Conservation (phyloP, 2,797 vertebrate species). For the Decapterus maruadsi region DNA sequence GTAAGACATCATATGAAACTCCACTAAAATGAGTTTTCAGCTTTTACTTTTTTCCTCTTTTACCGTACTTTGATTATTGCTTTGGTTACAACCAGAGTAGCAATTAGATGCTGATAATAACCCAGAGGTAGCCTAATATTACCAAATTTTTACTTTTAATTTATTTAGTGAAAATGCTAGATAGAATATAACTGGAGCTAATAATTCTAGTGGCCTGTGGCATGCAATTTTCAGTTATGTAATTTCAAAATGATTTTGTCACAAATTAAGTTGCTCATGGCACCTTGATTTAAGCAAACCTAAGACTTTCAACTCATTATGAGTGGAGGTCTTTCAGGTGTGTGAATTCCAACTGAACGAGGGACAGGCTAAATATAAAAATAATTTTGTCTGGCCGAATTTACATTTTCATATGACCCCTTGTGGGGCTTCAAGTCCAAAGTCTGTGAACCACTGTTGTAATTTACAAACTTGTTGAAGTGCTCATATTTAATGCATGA, state of each 20-base stretch:
- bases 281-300: neutral
- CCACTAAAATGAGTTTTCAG: neutral
- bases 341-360: neutral
- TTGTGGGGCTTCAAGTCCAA: neutral
- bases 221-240: neutral
- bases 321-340: neutral
- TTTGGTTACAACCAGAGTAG: neutral
- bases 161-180: neutral
- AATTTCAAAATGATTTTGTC: neutral
- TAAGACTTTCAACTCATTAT: neutral
- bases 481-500: slow-evolving; percentile 18
- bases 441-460: neutral
- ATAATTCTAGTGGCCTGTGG: neutral
- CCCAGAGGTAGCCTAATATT: neutral
- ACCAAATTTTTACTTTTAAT: neutral
- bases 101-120: neutral
- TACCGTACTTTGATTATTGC: neutral
- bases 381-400: neutral
- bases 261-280: neutral
- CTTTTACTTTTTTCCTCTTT: neutral
- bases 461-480: neutral
- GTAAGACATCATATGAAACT: neutral
- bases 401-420: neutral
- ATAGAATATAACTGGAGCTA: neutral
- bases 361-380: neutral